phyloP scores from a whole-genome alignment of 53 echinoderm and acorn worm genomes.

The Pentamera pediparva region DNA sequence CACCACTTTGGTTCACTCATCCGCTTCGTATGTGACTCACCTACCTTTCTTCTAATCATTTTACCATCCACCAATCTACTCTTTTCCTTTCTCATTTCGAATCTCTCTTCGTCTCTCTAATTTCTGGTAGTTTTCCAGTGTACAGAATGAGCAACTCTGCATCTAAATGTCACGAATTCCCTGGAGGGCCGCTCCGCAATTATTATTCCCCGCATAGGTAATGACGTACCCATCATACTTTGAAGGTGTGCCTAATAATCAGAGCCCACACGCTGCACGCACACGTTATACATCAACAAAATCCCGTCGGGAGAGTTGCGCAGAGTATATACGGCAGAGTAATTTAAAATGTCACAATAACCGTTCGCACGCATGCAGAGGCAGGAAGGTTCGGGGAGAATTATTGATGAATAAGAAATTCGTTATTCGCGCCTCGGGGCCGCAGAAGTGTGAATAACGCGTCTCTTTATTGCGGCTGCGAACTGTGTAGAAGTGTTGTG shows the following conservation, averaged over 20 bases:
- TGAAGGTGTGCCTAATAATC: neutral
- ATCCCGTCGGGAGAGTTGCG: too few relatives aligned
- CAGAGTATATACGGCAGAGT: too few relatives aligned
- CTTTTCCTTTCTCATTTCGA: neutral
- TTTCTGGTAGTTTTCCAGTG: too few relatives aligned
- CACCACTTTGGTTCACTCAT: too few relatives aligned
- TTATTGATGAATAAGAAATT: conserved; percentile 27
- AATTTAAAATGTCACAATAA: conserved; percentile 22
- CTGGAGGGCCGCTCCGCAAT: conserved; percentile 4
- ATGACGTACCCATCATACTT: conserved; percentile 25
- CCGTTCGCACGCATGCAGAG: too few relatives aligned
- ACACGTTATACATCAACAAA: too few relatives aligned
- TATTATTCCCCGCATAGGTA: conserved; percentile 33
- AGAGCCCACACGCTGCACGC: neutral
- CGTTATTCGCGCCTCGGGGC: conserved; percentile 21
- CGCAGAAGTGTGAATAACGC: conserved; percentile 7
- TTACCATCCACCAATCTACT: neutral
- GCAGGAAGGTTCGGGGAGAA: conserved; percentile 1
- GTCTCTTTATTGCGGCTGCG: too few relatives aligned
- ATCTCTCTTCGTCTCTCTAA: neutral
- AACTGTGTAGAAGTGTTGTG: too few relatives aligned
- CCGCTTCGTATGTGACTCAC: too few relatives aligned
- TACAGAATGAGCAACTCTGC: too few relatives aligned
- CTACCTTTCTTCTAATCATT: too few relatives aligned
- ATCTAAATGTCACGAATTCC: conserved; percentile 28